Conservation (phyloP, 2,797 vertebrate genomes). For the Somateria mollissima region DNA sequence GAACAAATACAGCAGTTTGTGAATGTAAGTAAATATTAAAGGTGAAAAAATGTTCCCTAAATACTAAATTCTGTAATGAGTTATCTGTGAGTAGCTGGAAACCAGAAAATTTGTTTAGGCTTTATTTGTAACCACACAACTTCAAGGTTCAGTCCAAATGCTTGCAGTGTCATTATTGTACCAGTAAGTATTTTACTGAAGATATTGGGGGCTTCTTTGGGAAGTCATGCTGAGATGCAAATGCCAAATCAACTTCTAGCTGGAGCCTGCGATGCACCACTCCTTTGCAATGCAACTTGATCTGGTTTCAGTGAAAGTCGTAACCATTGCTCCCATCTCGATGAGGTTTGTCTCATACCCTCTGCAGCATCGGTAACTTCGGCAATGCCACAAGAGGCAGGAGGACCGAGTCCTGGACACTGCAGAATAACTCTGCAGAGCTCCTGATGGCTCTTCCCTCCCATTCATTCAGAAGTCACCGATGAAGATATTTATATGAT, state of each 20-base stretch:
- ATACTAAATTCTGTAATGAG: background rate
- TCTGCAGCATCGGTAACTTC: background rate
- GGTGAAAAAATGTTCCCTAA: background rate
- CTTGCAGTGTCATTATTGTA: background rate
- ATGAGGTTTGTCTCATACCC: background rate
- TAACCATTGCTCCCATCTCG: accelerated
- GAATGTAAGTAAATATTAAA: background rate
- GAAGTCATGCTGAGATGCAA: background rate
- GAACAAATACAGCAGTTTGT: background rate
- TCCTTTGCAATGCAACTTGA: background rate
- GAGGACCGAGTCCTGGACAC: background rate
- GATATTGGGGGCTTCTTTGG: background rate
- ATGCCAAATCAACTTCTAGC: background rate
- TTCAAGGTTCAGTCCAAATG: background rate
- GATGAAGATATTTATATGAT: background rate
- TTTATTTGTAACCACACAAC: background rate
- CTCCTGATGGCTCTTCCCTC: background rate
- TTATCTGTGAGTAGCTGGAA: background rate
- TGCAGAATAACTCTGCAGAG: background rate
- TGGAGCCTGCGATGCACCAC: background rate
- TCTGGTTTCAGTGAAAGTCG: background rate
- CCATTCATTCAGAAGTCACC: background rate
- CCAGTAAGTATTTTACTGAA: background rate
- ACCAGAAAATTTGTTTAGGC: background rate
- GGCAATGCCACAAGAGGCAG: background rate